Evolutionary conservation across 2,888 invertebrate genomes (phyloP), one percentile per base, ranked within the genome.

Genomic region (Polymixis lichenea): DNA sequence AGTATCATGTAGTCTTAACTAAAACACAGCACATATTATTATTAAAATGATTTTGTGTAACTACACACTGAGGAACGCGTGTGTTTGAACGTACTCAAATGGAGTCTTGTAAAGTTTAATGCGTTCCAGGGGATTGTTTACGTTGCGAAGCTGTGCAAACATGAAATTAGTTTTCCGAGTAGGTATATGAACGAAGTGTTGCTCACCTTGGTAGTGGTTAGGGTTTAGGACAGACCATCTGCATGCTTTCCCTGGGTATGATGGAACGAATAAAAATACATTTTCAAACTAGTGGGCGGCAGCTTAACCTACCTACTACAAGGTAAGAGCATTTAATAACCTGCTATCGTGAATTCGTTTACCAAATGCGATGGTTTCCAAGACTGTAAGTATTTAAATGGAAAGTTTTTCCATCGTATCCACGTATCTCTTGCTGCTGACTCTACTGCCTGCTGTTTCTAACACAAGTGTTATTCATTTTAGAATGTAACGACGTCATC

Each of bases 121-220:
- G 88, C 80, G 87, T 84, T 88, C 81, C 78, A 82, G 71, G 80
- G 87, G 81, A 88, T 87, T 88, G 87, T 88, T 88, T 84, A 84
- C 79, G 78, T 80, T 82, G 65, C 55, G 72, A 80, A 79, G 78
- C 84, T 83, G 77, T 77, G 80, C 82, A 82, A 79, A 87, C 85
- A 83, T 61, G 75, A 86, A 88, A 86, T 87, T 85, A 86, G 88
- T 88, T 88, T 88, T 87, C 85, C 74, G 68, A 67, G 66, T 78
- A 76, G 60, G 64, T 79, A 75, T 79, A 79, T 72, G 75, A 74
- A 80, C 74, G 70, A 69, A 55, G 74, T 77, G 72, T 58, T 77
- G 86, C 90, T 91, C 85, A 95, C 95, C 89, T 93, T 94, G 90
- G 97, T 98, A 90, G 98, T 97, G 7, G 98, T 98, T 97, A 98